phyloP scores from a whole-genome alignment of 2,888 invertebrate species.

The Tyria jacobaeae region DNA sequence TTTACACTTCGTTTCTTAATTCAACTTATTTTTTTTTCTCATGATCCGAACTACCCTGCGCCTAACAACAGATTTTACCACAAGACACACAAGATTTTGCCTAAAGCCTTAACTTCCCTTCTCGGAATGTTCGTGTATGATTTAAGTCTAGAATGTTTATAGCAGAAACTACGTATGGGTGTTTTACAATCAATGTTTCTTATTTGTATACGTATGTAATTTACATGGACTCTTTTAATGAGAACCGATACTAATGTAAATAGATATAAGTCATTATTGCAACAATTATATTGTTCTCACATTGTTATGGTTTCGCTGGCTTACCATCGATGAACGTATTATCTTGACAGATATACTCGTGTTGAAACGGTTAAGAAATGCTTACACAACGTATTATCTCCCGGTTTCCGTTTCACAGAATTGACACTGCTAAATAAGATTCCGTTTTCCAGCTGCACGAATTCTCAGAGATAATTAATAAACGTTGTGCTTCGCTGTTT shows the following conservation, averaged over 20 bases:
- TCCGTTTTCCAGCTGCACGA: constrained; percentile 38
- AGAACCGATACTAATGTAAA: constrained; percentile 9
- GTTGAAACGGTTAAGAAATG: constrained; percentile 35
- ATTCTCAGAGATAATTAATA: background rate
- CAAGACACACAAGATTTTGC: too few species aligned
- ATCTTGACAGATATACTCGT: constrained; percentile 24
- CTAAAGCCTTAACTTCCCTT: too few species aligned
- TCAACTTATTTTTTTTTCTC: background rate
- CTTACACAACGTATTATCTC: constrained; percentile 50
- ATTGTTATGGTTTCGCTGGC: constrained; percentile 41
- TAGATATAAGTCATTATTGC: constrained; percentile 27
- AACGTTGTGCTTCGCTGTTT: background rate
- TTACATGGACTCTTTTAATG: constrained; percentile 1
- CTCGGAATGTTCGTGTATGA: background rate
- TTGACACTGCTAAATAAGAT: constrained; percentile 38
- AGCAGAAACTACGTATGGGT: background rate
- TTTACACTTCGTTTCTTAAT: background rate
- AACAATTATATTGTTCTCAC: constrained; percentile 46
- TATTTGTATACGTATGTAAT: constrained; percentile 2
- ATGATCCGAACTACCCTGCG: background rate
- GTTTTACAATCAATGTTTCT: background rate
- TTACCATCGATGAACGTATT: constrained; percentile 32
- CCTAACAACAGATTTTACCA: background rate
- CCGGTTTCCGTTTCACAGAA: constrained; percentile 57
- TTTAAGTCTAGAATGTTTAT: background rate